These are phyloP conservation scores for Nomada ruficornis DNA, from an alignment of 2,888 invertebrate species.

Conservation along the genomic window DNA sequence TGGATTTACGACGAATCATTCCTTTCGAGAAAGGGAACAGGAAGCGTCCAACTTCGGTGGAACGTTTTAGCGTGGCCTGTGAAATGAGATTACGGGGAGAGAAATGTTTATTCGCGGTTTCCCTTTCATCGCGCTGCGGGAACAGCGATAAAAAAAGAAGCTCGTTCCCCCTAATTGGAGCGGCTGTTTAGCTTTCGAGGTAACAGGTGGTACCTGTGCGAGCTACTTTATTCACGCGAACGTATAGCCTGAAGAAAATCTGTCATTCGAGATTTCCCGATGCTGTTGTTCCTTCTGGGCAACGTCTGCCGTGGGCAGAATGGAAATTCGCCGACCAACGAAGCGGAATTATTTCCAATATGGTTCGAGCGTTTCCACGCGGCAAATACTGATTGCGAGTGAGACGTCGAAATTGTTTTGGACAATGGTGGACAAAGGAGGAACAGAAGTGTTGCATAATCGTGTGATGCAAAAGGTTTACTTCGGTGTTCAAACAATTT, in stretches of 20 bases:
- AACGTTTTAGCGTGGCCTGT: constrained; percentile 50
- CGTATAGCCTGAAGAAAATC: constrained; percentile 41
- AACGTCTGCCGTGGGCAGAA: neutral
- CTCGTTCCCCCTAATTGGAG: constrained; percentile 71
- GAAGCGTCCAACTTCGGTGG: constrained; percentile 23
- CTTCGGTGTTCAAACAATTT: neutral
- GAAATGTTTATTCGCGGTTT: constrained; percentile 69
- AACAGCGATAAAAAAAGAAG: constrained; percentile 67
- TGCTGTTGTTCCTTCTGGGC: neutral
- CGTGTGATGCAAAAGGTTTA: neutral
- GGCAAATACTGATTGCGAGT: neutral
- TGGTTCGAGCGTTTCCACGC: neutral
- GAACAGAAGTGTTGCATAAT: neutral
- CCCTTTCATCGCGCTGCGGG: constrained; percentile 61
- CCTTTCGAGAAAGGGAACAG: constrained; percentile 47
- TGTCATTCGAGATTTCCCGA: constrained; percentile 17
- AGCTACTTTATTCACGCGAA: constrained; percentile 59
- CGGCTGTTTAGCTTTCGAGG: constrained; percentile 67
- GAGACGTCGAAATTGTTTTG: neutral
- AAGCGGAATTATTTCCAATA: constrained; percentile 27
- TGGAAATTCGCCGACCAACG: neutral
- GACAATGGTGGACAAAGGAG: no score
- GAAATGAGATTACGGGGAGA: constrained; percentile 56
- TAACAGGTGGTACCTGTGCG: constrained; percentile 71
- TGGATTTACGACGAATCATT: neutral